Base-by-base conservation (phyloP, 2,888 invertebrate genomes). In the Sphecodes monilicornis region DNA sequence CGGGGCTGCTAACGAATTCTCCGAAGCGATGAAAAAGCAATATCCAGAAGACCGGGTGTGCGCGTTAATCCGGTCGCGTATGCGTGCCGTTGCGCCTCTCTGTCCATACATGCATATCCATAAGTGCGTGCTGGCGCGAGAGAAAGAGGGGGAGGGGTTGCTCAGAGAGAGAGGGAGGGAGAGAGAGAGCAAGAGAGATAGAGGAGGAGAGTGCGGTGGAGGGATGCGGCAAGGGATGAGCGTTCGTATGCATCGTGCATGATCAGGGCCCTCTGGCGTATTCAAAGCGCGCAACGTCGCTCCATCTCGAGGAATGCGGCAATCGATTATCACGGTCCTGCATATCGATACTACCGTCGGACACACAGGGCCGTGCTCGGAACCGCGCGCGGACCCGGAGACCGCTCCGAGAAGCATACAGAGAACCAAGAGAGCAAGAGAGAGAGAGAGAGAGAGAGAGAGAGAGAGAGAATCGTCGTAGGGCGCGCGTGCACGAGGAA, bases 281-380 rank as follows among this genome's bases (percentile, higher is more conserved):
- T 91, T 91, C 90, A 90, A 90, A 90, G 88, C 87, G 90, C 90
- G 90, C 88, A 86, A 79, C 86, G 86, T 89, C 89, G 90, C 89
- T 90, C 84, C 92, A 90, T 93, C 93, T 93, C 91, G 91, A 93
- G 93, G 93, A 93, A 94, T 93, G 92, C 90, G 90, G 81, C 92
- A 91, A 94, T 94, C 93, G 94, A 94, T 94, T 93, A 93, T 94
- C 91, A 92, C 92, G 92, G 92, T 92, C 89, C 91, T 91, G 92
- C 92, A 93, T 93, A 93, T 94, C 93, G 93, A 94, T 93, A 92
- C 91, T 89, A 89, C 92, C 92, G 91, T 86, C 89, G 86, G 82
- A 83, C 83, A 85, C 79, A 85, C 76, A 91, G 87, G 73, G 77
- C 75, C 92, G 93, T n/a, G n/a, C 54, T n/a, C n/a, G 54, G 54